These are phyloP conservation scores for Acronicta leporina DNA, from an alignment of 2,888 invertebrate species.

Conservation along the genomic window DNA sequence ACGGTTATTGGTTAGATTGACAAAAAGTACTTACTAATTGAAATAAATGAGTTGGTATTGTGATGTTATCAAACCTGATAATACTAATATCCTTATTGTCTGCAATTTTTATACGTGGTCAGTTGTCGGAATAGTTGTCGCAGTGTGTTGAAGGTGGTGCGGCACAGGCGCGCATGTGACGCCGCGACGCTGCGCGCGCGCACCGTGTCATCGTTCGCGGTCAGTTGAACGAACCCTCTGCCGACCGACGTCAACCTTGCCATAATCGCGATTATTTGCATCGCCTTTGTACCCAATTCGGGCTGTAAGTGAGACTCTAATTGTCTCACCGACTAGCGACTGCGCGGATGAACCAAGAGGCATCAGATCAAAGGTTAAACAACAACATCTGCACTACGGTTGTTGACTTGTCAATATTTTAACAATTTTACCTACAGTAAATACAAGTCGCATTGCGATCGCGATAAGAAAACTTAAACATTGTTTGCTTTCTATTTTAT, in stretches of 20 bases:
- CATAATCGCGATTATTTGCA: conserved; percentile 89
- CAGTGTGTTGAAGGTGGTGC: conserved; percentile 57
- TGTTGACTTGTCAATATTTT: conserved; percentile 39
- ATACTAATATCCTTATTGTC: conserved; percentile 9
- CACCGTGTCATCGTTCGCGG: conserved; percentile 88
- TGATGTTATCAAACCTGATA: conserved; percentile 5
- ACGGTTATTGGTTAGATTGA: conserved; percentile 30
- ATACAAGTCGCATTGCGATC: conserved; percentile 42
- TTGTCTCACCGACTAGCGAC: conserved; percentile 68
- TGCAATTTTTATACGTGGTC: conserved; percentile 18
- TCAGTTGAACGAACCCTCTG: conserved; percentile 88
- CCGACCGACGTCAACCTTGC: conserved; percentile 87
- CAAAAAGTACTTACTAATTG: conserved; percentile 17
- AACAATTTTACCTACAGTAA: conserved; percentile 34
- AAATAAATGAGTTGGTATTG: conserved; percentile 1
- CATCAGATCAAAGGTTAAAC: conserved; percentile 16
- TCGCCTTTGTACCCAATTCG: conserved; percentile 82
- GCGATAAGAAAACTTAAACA: conserved; percentile 54
- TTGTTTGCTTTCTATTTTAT: conserved; percentile 62
- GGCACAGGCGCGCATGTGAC: conserved; percentile 66
- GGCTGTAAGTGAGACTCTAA: conserved; percentile 75
- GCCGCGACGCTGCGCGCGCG: conserved; percentile 82
- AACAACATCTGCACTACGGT: conserved; percentile 18
- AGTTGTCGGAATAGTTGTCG: conserved; percentile 49
- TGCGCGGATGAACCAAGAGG: conserved; percentile 49